Base-by-base conservation (phyloP, 2,888 invertebrate species). In the Tiliacea citrago region DNA sequence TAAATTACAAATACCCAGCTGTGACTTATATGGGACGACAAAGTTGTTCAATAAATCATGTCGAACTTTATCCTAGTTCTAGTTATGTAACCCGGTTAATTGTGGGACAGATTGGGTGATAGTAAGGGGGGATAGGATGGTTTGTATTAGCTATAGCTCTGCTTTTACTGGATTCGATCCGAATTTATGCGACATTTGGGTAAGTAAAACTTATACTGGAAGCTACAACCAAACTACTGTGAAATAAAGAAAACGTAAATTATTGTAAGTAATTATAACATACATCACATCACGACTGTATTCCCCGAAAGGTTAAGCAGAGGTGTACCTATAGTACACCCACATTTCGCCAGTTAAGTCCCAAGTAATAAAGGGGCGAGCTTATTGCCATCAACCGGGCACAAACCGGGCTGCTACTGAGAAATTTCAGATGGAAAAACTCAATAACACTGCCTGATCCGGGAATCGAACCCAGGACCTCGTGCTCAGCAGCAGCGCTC, bases 31-130 rank as follows among this genome's bases (percentile, higher is more conserved):
- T 10, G 21, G 51, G 51, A 62, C 55, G 42, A 35, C 58, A 13
- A 58, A 65, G 47, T 74, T 57, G 58, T 47, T 53, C n/a, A 65
- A 83, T 84, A 84, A 83, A 83, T 83, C 72, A 63, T 65, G 72
- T 68, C 74, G 8, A 77, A 70, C 39, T 81, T 83, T 58, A 65
- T 70, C 69, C 81, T 66, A 61, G 66, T 42, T n/a, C 21, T 60
- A 51, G 67, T 65, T 60, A 47, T 60, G 58, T 58, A 53, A 68
- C 60, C 66, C 63, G 63, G 74, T 53, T 73, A 68, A 51, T 68
- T 77, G n/a, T 16, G 7, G n/a, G 51, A 35, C 39, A 75, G 68
- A 81, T 66, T 47, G 39, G 55, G 21, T n/a, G 75, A 73, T 73
- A 63, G 58, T 51, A 0, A n/a, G n/a, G n/a, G 35, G 2, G 5